These are phyloP conservation scores for Monoplex corrugatus DNA, from an alignment of 2,888 invertebrate genomes.

Conservation along the genomic window DNA sequence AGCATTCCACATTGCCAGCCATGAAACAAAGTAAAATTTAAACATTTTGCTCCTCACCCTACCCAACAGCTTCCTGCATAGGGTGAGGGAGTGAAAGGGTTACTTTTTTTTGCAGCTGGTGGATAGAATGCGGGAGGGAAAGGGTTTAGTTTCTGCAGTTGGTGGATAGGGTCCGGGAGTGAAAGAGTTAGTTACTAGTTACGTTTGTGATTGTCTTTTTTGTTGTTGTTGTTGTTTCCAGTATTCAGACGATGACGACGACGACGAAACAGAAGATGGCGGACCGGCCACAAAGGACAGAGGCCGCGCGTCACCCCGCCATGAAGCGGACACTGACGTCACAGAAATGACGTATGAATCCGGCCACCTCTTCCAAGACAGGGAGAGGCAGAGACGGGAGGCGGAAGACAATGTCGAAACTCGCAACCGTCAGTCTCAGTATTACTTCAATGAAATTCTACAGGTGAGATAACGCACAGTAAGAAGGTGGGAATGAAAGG, in stretches of 20 bases:
- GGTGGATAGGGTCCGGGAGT: no score
- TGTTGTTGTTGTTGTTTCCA: not conserved
- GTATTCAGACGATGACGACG: constrained; percentile 16
- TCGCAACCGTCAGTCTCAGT: not conserved
- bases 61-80: no score
- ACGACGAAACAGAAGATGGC: not conserved
- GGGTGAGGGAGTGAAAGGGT: no score
- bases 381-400: not conserved
- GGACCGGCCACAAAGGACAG: not conserved
- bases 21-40: no score
- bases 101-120: no score
- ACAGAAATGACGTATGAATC: constrained; percentile 8
- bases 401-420: not conserved
- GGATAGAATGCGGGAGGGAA: no score
- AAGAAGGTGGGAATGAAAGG: not conserved
- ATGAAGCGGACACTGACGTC: not conserved
- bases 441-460: constrained; percentile 4
- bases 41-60: no score
- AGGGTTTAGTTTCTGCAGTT: no score
- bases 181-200: no score
- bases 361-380: not conserved
- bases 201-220: no score
- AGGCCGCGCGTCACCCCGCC: not conserved
- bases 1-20: no score
- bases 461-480: constrained; percentile 2